phyloP scores from a whole-genome alignment of 2,113 vertebrate genomes.

The Rhegmatorhina hoffmannsi region DNA sequence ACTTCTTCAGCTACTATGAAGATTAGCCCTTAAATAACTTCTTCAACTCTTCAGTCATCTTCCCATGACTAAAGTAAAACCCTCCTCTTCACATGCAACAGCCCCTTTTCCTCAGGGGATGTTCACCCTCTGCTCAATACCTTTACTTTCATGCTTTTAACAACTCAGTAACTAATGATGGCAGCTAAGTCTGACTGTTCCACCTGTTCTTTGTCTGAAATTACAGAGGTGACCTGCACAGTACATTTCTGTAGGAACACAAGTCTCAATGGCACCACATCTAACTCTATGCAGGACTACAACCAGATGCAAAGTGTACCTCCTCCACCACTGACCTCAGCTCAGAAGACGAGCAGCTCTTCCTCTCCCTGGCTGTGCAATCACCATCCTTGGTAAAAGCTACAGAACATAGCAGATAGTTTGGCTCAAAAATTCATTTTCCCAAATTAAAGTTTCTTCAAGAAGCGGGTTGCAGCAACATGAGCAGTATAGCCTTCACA shows the following conservation, averaged over 20 bases:
- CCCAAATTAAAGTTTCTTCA: background rate
- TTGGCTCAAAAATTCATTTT: background rate
- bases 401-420: background rate
- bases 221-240: background rate
- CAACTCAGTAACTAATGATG: background rate
- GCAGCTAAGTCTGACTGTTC: background rate
- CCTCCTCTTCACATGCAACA: background rate
- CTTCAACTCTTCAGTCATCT: background rate
- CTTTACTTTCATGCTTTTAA: background rate
- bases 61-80: background rate
- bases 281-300: background rate
- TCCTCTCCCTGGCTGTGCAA: background rate
- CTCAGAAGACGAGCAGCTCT: background rate
- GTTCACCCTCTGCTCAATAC: background rate
- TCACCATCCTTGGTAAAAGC: background rate
- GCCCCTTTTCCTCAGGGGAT: background rate
- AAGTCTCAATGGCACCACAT: background rate
- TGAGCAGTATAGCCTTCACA: fast-evolving
- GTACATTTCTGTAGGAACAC: background rate
- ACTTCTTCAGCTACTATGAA: background rate
- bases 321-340: background rate
- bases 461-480: background rate
- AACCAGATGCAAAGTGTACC: background rate
- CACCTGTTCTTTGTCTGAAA: background rate
- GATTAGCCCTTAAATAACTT: background rate